Conservation (phyloP, 2,797 vertebrate species). For the Sparus aurata region DNA sequence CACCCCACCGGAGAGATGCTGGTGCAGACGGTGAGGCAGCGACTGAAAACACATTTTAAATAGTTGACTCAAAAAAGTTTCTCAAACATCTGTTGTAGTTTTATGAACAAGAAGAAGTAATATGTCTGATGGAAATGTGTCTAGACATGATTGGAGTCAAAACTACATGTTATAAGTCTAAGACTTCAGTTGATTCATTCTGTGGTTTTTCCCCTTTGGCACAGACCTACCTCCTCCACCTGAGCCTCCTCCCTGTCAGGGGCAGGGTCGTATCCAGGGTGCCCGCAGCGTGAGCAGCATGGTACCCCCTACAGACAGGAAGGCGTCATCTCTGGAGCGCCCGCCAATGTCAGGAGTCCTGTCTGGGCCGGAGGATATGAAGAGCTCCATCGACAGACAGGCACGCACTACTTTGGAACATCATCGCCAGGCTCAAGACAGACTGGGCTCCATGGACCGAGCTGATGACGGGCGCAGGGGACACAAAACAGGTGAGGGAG, state of each 20-base stretch:
- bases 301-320: conserved; percentile 89
- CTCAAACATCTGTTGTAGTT: conserved; percentile 22
- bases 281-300: conserved; percentile 83
- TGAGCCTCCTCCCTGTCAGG: conserved; percentile 96
- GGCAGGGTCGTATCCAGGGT: conserved; percentile 90
- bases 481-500: conserved; percentile 90
- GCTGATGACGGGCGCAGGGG: conserved; percentile 91
- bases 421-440: conserved; percentile 92
- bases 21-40: conserved; percentile 92
- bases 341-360: conserved; percentile 86
- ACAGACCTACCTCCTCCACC: conserved; percentile 99
- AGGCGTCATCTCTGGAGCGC: conserved; percentile 96
- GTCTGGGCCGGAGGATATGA: conserved; percentile 90
- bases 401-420: conserved; percentile 93
- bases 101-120: conserved; percentile 1
- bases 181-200: conserved; percentile 13
- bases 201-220: conserved; percentile 31
- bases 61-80: conserved; percentile 22
- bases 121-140: neutral
- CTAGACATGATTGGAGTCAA: neutral
- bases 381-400: conserved; percentile 92
- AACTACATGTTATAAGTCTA: neutral
- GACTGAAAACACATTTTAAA: conserved; percentile 31
- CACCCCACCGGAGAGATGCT: conserved; percentile 93
- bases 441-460: conserved; percentile 93